Evolutionary conservation across 2,113 vertebrate genomes (phyloP), one percentile per base, ranked within the genome.

Genomic region (Notothenia coriiceps): DNA sequence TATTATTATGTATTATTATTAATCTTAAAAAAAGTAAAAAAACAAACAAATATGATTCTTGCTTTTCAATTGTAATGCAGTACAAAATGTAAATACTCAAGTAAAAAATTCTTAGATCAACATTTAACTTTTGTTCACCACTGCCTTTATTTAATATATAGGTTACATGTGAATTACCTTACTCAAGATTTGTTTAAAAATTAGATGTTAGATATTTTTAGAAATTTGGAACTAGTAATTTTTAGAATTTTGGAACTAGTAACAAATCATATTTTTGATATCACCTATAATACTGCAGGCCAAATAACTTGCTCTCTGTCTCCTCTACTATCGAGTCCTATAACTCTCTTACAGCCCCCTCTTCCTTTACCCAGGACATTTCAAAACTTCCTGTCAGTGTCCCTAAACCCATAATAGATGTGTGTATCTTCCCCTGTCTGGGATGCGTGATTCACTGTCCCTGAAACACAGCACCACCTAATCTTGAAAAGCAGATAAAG

Each of bases 401-500:
- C 87, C 43, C 59, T 86, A 57, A 80, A 82, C 67, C 80, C 62
- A 29, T 88, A 79, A 92, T 81, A 69, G 78, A 92, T 90, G 60
- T 70, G 60, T 75, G 81, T 63, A 57, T 83, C 94, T 96, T 95
- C 94, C 92, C 89, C 88, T 90, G 88, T 80, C 86, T 88, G 57
- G 22, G 77, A 86, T 82, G 92, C 83, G 80, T 52, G 10, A 95
- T 91, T 95, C 79, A 79, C 83, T 84, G 86, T 89, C 85, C 77
- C 86, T 95, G 94, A 94, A 92, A 82, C 83, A 82, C 76, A 86
- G 83, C 74, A 77, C 84, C 86, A 80, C 77, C 82, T 91, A 89
- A 92, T 94, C 95, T 94, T 79, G 76, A 82, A 64, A 83, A 92
- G 90, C 92, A 96, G 95, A 96, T 96, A 95, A 95, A 94, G 86